Evolutionary conservation across 2,113 vertebrate species (phyloP).

Genomic region (Microtus pennsylvanicus): DNA sequence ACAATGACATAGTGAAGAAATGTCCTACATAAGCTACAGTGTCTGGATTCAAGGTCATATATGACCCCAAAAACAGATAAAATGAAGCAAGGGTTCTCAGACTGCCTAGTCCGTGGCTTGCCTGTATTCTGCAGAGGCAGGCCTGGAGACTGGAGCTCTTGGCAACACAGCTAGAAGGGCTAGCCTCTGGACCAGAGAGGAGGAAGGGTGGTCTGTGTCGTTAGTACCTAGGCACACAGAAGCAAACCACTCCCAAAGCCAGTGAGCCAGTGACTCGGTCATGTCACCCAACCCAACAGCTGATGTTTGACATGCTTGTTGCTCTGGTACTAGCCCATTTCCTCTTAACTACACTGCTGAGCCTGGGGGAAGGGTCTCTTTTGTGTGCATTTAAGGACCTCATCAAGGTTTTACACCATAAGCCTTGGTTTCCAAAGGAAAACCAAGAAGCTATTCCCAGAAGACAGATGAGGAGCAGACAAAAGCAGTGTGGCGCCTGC

Average conservation of each 20-base stretch:
- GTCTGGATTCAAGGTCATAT: slow-evolving; percentile 5
- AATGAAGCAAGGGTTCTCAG: neutral
- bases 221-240: neutral
- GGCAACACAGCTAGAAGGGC: neutral
- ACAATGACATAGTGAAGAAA: neutral
- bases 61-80: neutral
- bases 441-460: neutral
- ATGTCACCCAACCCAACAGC: neutral
- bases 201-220: neutral
- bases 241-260: neutral
- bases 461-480: neutral
- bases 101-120: neutral
- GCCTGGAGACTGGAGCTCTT: neutral
- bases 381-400: neutral
- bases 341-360: neutral
- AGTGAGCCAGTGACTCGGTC: neutral
- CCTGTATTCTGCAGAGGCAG: neutral
- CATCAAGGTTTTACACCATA: neutral
- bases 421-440: neutral
- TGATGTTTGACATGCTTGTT: neutral
- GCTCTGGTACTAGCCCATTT: neutral
- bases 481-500: neutral
- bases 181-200: neutral
- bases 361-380: neutral
- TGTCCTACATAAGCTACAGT: neutral